phyloP scores from a whole-genome alignment of 2,797 vertebrate species.

The Anolis apletophallus region DNA sequence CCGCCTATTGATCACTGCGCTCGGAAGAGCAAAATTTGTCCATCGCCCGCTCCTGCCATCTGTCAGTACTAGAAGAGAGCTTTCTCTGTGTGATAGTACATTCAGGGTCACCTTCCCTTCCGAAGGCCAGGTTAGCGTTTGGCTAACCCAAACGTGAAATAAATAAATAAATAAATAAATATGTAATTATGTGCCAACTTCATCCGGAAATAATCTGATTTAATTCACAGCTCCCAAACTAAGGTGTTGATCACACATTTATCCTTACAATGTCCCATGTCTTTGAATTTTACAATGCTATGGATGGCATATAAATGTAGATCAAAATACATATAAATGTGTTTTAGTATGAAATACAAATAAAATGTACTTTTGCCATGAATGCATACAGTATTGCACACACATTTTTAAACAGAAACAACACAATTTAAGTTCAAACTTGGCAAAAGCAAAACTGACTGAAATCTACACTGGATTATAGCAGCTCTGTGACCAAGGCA shows the following conservation, averaged over 20 bases:
- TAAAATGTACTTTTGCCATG: neutral
- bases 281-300: neutral
- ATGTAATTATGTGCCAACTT: neutral
- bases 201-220: no score
- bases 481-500: neutral
- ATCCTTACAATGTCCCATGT: neutral
- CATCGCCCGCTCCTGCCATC: no score
- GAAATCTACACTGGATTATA: neutral
- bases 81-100: no score
- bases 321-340: neutral
- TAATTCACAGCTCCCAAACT: no score
- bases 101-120: no score
- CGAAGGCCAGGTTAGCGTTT: no score
- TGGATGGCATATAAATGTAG: neutral
- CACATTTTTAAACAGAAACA: neutral
- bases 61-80: no score
- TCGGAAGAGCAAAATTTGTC: no score
- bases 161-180: no score
- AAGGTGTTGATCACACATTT: neutral
- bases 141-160: no score
- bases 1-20: no score
- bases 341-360: neutral
- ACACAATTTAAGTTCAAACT: neutral
- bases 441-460: neutral
- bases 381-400: neutral